Base-by-base conservation (phyloP, 2,113 vertebrate genomes). In the Panthera leo region DNA sequence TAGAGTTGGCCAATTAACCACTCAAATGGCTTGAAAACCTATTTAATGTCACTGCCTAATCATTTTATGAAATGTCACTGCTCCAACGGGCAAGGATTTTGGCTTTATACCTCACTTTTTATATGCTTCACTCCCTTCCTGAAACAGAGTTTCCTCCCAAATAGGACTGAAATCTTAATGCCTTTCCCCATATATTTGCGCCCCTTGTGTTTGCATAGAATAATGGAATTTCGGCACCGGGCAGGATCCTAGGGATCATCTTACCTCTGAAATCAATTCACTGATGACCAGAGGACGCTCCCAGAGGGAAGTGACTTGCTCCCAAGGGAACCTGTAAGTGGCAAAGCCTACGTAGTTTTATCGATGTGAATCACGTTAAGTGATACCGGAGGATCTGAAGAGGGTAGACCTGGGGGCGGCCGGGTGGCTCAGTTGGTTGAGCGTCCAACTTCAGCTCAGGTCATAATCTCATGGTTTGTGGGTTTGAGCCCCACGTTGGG, bases 11-110 rank as follows among this genome's bases (percentile, higher is more conserved):
- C 96, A 95, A 98, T 97, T 97, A 98, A 94, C 92, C 90, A 97
- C 97, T 96, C 96, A 97, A 96, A 97, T 97, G 96, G 55, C 97
- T 97, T 96, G 92, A 98, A 93, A 97, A 94, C 90, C 83, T 96
- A 96, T 89, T 97, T 97, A 98, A 98, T 98, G 97, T 97, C 97
- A 97, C 95, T 97, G 97, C 94, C 92, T 98, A 98, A 98, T 98
- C 96, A 96, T 68, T 98, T 97, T 93, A 97, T 90, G 88, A 97
- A 98, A 97, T 97, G 97, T 96, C 97, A 98, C 85, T 96, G 97
- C 97, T 93, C 94, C 48, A 10, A 27, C 21, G 45, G 84, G 87
- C 95, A 96, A 53, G 79, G 23, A 82, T 71, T 84, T 95, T 79
- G 71, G 86, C 80, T 95, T 93, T 31, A 71, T 53, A 53, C 58